Base-by-base conservation (phyloP, 2,888 invertebrate genomes). In the Marasmarcha lunaedactyla region DNA sequence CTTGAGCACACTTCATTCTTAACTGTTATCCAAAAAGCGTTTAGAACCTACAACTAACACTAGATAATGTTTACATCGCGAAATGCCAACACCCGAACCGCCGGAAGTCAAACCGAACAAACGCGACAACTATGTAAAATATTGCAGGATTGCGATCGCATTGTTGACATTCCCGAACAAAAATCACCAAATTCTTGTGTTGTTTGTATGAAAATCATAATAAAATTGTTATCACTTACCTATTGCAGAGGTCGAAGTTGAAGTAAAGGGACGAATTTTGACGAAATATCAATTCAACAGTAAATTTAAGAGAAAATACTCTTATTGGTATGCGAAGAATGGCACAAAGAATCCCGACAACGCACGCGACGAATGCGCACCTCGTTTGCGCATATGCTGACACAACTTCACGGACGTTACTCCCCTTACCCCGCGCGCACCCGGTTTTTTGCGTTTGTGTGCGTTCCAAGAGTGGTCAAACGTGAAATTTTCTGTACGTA, bases 321-420 rank as follows among this genome's bases (percentile, higher is more conserved):
- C 86, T 87, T 88, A 87, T 87, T 92, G 93, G 94, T 92, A 94
- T 94, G 93, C 91, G 88, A 92, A 91, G 94, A 94, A 94, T 94
- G 94, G 91, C 93, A 93, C 92, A 94, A 94, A 93, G 94, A 94
- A 94, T 94, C 93, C 89, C 89, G 92, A 93, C 93, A 93, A 94
- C 93, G 93, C 92, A 91, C 87, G 88, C 88, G 87, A 86, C 88
- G 87, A 88, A 86, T 87, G 91, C 91, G 91, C 91, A 91, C 85
- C 87, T 87, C 86, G 87, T 87, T 87, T 88, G 90, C 91, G 90
- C 90, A 90, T 85, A 86, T 88, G 88, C 88, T 88, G 88, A 88
- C 88, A 85, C 88, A 86, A 86, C 86, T 87, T 81, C 83, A 81
- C 67, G 79, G 81, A 79, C 79, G 78, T 81, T 71, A 60, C 77